Evolutionary conservation across 2,888 invertebrate species (phyloP), one percentile per base, ranked within the genome.

Genomic region (Epirrhoe alternata): DNA sequence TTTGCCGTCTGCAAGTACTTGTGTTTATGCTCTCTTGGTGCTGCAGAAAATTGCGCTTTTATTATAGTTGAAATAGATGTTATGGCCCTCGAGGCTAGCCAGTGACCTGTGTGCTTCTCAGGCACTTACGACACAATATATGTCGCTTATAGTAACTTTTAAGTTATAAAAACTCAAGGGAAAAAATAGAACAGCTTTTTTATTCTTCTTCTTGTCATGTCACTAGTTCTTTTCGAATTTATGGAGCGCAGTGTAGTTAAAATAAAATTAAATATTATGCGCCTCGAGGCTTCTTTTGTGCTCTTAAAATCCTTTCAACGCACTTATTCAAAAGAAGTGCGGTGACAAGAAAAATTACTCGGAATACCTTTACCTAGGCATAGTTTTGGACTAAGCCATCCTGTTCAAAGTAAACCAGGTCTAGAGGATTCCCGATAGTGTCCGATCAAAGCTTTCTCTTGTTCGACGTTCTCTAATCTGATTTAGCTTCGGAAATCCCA

Each of bases 1-100:
- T 57, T 63, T 60, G 12, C 56, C 52, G 58, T 62, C 38, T 58
- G 52, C 12, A 31, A 50, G 54, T 33, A 61, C 65, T 61, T 38
- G 55, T 61, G 52, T 65, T 64, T 64, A 61, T 64, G 58, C 51
- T 50, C 61, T 31, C 63, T 55, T 61, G 50, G 56, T 45, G 56
- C 63, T 65, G 62, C 47, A 38, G 66, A 60, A 60, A 62, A 67
- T 67, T 60, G 66, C 52, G 30, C 52, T 66, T 59, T 63, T 63
- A 65, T 56, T 60, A 50, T 58, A 47, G 66, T 60, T 67, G 47
- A 10, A 63, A 56, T 67, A 47, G 16, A 63, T 52, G 47, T 47
- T 54, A 62, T 35, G 16, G 51, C 35, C 38, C 38, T 12, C 38
- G 16, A 51, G 51, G 35, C 56, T 35, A 35, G 50, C 50, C 54